A percentile compares a stretch with the other conserved stretches of the same genome.
These are phyloP conservation scores for Drosophila villosipedis DNA, from an alignment of 2,888 invertebrate genomes.

Conservation along the genomic window DNA sequence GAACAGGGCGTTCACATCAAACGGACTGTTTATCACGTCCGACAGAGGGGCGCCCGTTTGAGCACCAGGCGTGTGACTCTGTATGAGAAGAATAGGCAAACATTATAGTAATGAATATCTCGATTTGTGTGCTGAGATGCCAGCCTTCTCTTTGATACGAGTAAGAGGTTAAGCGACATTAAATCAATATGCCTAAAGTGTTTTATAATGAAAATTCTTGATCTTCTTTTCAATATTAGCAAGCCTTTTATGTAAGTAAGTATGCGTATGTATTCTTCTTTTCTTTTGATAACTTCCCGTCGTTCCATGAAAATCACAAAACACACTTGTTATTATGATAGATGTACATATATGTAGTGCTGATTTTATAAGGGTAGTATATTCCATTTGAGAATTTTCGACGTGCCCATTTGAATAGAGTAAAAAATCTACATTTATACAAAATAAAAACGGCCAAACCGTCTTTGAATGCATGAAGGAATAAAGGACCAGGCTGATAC, in stretches of 20 bases:
- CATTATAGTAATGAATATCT: not conserved
- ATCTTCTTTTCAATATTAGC: not conserved
- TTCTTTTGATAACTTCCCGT: not conserved
- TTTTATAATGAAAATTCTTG: not conserved
- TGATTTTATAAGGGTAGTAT: not conserved
- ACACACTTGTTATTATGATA: not conserved
- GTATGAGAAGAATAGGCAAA: not conserved
- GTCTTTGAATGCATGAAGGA: not conserved
- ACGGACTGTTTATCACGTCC: conserved; percentile 88
- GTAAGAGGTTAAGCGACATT: not conserved
- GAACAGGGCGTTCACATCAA: conserved; percentile 88
- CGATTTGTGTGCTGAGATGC: not conserved
- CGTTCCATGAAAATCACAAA: not conserved
- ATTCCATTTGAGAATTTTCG: not conserved
- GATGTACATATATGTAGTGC: not conserved
- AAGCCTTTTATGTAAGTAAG: not conserved
- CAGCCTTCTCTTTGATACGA: not conserved
- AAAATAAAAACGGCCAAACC: not conserved
- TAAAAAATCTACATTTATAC: not conserved
- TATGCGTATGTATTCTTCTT: not conserved
- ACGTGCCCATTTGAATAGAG: not conserved
- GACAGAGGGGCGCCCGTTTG: conserved; percentile 88
- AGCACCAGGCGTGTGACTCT: conserved; percentile 93
- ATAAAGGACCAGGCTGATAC: not conserved
- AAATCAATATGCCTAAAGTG: not conserved